A percentile compares a stretch with the other conserved stretches of the same genome.
phyloP scores from a whole-genome alignment of 2,888 invertebrate species.

The Cerastis rubricosa region DNA sequence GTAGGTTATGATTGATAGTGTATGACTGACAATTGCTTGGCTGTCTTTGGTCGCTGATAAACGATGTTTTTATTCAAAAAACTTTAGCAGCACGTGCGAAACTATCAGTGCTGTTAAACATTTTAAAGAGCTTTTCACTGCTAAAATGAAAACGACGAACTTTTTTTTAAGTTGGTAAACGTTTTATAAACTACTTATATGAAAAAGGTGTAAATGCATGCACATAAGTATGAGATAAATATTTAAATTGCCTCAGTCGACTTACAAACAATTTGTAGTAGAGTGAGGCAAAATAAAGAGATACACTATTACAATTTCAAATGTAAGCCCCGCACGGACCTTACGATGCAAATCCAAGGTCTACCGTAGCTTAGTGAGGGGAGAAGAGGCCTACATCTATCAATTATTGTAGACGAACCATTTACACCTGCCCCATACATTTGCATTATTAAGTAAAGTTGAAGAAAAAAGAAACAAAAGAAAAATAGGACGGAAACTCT shows the following conservation, averaged over 20 bases:
- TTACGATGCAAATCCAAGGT: slow-evolving; percentile 66
- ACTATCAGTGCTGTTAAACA: slow-evolving; percentile 12
- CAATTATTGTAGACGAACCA: slow-evolving; percentile 44
- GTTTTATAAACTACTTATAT: slow-evolving; percentile 41
- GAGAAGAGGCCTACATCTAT: slow-evolving; percentile 35
- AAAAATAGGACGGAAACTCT: slow-evolving; percentile 59
- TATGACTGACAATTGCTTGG: slow-evolving; percentile 36
- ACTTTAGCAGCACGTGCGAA: slow-evolving; percentile 11
- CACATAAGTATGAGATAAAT: slow-evolving; percentile 54
- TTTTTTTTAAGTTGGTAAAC: slow-evolving; percentile 30
- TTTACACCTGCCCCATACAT: slow-evolving; percentile 43
- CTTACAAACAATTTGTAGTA: slow-evolving; percentile 44
- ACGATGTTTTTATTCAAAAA: slow-evolving; percentile 30
- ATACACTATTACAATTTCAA: slow-evolving; percentile 69
- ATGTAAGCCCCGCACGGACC: slow-evolving; percentile 56
- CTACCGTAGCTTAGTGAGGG: slow-evolving; percentile 27
- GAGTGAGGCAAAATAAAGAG: slow-evolving; percentile 45
- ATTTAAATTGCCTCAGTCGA: slow-evolving; percentile 45
- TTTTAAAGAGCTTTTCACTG: slow-evolving; percentile 28
- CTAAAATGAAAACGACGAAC: slow-evolving; percentile 2
- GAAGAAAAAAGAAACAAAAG: slow-evolving; percentile 54
- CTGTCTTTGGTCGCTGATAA: slow-evolving; percentile 41
- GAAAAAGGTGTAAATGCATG: slow-evolving; percentile 47
- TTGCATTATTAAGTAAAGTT: slow-evolving; percentile 46
- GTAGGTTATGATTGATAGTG: slow-evolving; percentile 54